A percentile compares a stretch with the other conserved stretches of the same genome.
phyloP scores from a whole-genome alignment of 2,797 vertebrate species.

The Hybognathus amarus region DNA sequence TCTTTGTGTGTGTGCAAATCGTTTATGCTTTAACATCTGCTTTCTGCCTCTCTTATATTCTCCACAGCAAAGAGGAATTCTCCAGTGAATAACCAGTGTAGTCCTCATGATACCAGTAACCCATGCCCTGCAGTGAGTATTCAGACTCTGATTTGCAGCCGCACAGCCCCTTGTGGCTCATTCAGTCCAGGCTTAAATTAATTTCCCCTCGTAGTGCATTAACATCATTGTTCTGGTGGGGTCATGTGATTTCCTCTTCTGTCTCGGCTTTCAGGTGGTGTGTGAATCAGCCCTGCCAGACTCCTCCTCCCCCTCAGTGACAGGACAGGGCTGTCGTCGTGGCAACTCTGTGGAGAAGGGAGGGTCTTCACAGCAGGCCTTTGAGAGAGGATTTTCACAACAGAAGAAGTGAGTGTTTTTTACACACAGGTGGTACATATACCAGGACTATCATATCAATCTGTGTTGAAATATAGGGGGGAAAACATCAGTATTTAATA shows the following conservation, averaged over 20 bases:
- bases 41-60: neutral
- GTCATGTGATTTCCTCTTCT: conserved; percentile 48
- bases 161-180: neutral
- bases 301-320: conserved; percentile 80
- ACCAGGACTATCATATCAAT: neutral
- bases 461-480: neutral
- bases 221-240: conserved; percentile 38
- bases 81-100: conserved; percentile 86
- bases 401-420: conserved; percentile 86
- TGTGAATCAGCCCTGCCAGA: conserved; percentile 88
- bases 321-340: conserved; percentile 88
- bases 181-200: conserved; percentile 26
- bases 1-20: neutral
- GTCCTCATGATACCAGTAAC: conserved; percentile 86
- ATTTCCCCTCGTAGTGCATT: conserved; percentile 20
- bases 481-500: neutral
- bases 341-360: conserved; percentile 94
- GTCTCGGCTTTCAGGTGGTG: conserved; percentile 84
- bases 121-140: conserved; percentile 79
- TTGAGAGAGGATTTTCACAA: conserved; percentile 81
- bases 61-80: conserved; percentile 93
- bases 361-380: conserved; percentile 87
- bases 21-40: neutral
- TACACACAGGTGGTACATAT: neutral
- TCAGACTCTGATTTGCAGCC: conserved; percentile 9